Conservation (phyloP, 1,140 invertebrate genomes). For the Wasmannia auropunctata region DNA sequence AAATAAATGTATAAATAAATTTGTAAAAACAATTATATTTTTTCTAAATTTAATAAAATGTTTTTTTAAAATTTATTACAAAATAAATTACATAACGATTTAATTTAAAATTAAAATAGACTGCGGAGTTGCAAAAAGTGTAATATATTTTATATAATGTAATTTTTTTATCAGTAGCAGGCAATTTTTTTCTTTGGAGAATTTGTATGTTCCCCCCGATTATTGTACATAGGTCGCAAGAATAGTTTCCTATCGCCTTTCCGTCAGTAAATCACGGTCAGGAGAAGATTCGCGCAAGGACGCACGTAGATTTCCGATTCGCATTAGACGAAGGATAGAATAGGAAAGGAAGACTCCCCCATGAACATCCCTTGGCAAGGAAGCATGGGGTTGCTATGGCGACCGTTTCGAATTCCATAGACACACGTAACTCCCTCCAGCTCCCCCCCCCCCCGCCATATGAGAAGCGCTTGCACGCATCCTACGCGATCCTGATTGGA, state of each 20-base stretch:
- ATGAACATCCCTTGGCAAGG: conserved; percentile 74
- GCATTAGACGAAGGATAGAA: conserved; percentile 61
- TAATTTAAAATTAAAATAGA: neutral
- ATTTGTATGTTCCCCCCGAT: neutral
- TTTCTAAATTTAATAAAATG: neutral
- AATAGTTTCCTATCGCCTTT: neutral
- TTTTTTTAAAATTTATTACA: neutral
- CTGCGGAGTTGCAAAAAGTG: neutral
- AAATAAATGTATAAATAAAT: neutral
- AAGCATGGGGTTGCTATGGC: conserved; percentile 82
- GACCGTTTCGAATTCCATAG: conserved; percentile 82
- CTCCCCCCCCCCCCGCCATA: conserved; percentile 41
- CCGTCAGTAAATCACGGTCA: conserved; percentile 48
- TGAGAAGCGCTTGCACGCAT: conserved; percentile 74
- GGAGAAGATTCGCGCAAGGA: conserved; percentile 35
- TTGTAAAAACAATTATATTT: neutral
- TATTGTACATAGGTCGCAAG: neutral
- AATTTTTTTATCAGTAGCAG: neutral
- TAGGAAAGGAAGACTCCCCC: conserved; percentile 67
- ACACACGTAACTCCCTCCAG: conserved; percentile 69
- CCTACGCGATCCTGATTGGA: conserved; percentile 81
- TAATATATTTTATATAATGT: neutral
- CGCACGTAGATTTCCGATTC: conserved; percentile 39
- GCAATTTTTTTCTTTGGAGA: neutral
- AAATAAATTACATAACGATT: neutral